A percentile compares a stretch with the other conserved stretches of the same genome.
phyloP scores from a whole-genome alignment of 2,113 vertebrate genomes.

The Trogon surrucura region DNA sequence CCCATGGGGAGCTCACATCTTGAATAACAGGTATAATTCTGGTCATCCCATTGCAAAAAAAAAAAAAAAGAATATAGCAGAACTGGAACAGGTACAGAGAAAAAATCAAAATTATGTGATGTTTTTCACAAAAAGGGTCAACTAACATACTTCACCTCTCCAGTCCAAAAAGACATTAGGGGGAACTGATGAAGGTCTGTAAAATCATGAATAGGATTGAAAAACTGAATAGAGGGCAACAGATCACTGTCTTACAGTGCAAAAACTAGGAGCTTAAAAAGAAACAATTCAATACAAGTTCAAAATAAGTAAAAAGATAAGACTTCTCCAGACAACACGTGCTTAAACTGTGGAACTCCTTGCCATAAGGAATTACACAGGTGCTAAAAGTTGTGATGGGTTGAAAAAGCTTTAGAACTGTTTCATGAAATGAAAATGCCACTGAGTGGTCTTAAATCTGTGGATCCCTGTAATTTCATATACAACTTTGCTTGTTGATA shows the following conservation, averaged over 20 bases:
- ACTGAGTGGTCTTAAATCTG: not conserved
- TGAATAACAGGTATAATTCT: not conserved
- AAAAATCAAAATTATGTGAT: not conserved
- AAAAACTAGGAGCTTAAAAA: not conserved
- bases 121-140: not conserved
- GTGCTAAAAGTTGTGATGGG: not conserved
- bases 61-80: not conserved
- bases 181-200: not conserved
- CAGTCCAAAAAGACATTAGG: not conserved
- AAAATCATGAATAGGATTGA: not conserved
- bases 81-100: not conserved
- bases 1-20: not conserved
- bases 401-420: not conserved
- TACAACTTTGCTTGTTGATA: not conserved
- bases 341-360: not conserved
- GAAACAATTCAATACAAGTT: not conserved
- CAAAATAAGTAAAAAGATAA: not conserved
- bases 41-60: not conserved
- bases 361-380: not conserved
- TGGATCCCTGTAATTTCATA: not conserved
- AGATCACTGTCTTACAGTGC: not conserved
- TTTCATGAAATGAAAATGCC: not conserved
- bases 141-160: not conserved
- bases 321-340: not conserved
- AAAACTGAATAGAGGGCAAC: not conserved